Conservation (phyloP, 2,113 vertebrate species). For the Gracilinanus agilis region DNA sequence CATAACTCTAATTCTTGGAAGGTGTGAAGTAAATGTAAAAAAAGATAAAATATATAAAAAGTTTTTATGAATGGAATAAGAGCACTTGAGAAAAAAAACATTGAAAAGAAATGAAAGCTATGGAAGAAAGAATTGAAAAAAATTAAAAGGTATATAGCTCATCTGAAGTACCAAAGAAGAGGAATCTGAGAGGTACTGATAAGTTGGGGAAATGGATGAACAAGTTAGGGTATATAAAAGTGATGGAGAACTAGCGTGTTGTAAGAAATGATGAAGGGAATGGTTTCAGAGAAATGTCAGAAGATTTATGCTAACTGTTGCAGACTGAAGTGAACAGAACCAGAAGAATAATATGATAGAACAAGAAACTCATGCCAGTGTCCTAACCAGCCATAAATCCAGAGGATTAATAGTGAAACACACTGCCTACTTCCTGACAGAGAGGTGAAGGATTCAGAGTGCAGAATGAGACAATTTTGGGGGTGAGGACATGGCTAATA, state of each 20-base stretch:
- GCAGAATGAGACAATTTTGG: not conserved
- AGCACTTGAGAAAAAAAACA: not conserved
- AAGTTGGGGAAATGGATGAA: not conserved
- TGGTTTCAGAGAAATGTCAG: not conserved
- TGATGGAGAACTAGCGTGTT: not conserved
- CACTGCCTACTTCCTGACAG: not conserved
- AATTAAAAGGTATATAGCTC: not conserved
- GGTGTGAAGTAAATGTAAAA: not conserved
- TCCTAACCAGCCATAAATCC: not conserved
- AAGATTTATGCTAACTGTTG: not conserved
- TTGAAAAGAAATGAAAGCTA: not conserved
- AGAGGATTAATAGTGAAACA: not conserved
- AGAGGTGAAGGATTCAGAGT: not conserved
- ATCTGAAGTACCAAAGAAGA: not conserved
- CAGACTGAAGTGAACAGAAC: not conserved
- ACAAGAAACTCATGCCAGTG: not conserved
- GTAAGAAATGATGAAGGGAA: not conserved
- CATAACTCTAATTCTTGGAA: not conserved
- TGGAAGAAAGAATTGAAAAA: not conserved
- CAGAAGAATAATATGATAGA: not conserved
- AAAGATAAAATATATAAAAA: not conserved
- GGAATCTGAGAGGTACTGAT: not conserved
- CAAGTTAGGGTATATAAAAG: not conserved
- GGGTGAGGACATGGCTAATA: not conserved
- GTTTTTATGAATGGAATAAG: not conserved